Base-by-base conservation (phyloP, 1,140 invertebrate species). In the Saccostrea echinata region DNA sequence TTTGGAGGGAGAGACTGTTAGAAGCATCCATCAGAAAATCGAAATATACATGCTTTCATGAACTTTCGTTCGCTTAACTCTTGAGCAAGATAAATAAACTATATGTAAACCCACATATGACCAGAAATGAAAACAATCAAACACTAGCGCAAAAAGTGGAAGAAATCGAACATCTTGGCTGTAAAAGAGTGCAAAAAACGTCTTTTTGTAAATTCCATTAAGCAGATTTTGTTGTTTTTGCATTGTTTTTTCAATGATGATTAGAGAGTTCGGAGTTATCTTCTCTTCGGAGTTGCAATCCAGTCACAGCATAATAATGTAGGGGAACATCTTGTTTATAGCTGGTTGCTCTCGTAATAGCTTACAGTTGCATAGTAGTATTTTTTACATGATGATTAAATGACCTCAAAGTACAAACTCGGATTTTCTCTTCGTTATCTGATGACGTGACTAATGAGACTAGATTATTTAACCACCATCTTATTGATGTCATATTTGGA, bases 1-100 rank as follows among this genome's bases (percentile, higher is more conserved):
- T 76, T 76, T 76, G 68, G 68, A 76, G 68, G 13, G 27, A 12
- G 27, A 76, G 68, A 76, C 24, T 76, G 68, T 76, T 76, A 16
- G 68, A 76, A 76, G 30, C 68, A 76, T 76, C 24, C 68, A 76
- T 76, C 68, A 76, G 68, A 33, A 76, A 27, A 76, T 61, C 18
- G 55, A 61, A 18, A 61, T 61, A n/a, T 61, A 61, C 55, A 61
- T 61, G 18, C 18, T n/a, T 61, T 61, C 18, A 61, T 61, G 55
- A 61, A 61, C 55, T 61, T 21, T 61, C 55, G 55, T 61, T 61
- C 55, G 55, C 55, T 61, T 21, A 21, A 61, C 18, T 61, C n/a
- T n/a, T 61, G 55, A 61, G 16, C 55, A 61, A n/a, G 55, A 61
- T 21, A 61, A 61, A 61, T 21, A 61, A 61, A 61, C 55, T 61